Evolutionary conservation across 2,113 vertebrate species (phyloP), one percentile per base, ranked within the genome.

Genomic region (Myocastor coypus): DNA sequence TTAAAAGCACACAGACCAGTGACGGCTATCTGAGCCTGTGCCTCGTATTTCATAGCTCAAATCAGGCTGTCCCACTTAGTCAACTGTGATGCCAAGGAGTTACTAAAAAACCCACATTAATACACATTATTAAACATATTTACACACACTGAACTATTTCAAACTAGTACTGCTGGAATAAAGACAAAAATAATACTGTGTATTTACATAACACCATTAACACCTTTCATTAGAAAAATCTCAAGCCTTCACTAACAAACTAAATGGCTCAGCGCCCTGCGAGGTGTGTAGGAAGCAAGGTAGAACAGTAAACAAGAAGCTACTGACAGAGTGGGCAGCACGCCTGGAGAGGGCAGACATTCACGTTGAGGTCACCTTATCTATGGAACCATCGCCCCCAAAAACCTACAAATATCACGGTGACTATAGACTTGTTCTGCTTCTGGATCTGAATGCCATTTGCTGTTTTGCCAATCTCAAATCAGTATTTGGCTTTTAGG

Each of bases 171-270:
- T 96, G 85, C 96, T 98, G 97, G 97, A 97, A 97, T 97, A 97
- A 97, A 97, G 96, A 96, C 97, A 97, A 97, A 55, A 98, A 94
- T 98, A 98, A 97, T 96, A 97, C 95, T 97, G 97, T 96, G 97
- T 98, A 97, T 98, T 98, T 97, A 97, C 94, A 96, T 97, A 96
- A 98, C 97, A 96, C 95, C 88, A 14, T 78, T 98, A 96, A 97
- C 97, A 97, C 97, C 97, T 98, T 97, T 97, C 95, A 63, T 94
- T 97, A 89, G 95, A 83, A 95, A 96, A 95, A 92, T 94, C 86
- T 84, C 90, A 95, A 94, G 93, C 86, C 97, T 96, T 91, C 26
- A 11, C 95, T 94, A 77, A 94, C 90, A 94, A 71, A 92, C 73
- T 52, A 83, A 92, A 68, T 92, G 83, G 94, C 34, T 22, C 82